Evolutionary conservation across 2,113 vertebrate genomes (phyloP), one percentile per base, ranked within the genome.

Genomic region (Dasyurus viverrinus): DNA sequence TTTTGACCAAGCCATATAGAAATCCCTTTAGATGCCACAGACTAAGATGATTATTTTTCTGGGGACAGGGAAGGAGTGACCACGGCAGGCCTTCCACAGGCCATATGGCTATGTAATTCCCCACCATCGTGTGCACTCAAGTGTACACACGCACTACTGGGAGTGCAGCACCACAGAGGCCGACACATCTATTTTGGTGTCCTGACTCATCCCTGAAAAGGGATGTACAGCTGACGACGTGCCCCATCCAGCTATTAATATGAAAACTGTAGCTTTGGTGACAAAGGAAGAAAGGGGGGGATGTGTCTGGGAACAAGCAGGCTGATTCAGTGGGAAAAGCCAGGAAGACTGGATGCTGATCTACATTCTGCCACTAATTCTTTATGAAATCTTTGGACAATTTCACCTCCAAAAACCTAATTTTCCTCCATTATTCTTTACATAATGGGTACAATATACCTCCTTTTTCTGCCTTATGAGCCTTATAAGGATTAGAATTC

Each of bases 191-290:
- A 90, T 97, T 97, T 93, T 97, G 57, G 96, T 96, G 90, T 89
- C 96, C 93, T 93, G 57, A 97, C 97, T 98, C 98, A 98, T 96
- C 96, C 91, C 97, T 97, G 97, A 95, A 96, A 96, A 95, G 95
- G 97, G 98, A 97, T 96, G 97, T 97, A 97, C 97, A 98, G 93
- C 97, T 97, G 96, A 97, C 97, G 92, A 94, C 98, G 60, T 98
- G 95, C 93, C 97, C 94, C 97, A 95, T 93, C 90, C 96, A 97
- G 97, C 96, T 97, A 98, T 98, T 98, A 98, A 97, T 95, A 96
- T 96, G 97, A 98, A 98, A 97, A 97, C 97, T 54, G 90, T 96
- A 98, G 98, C 95, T 96, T 96, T 96, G 97, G 97, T 98, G 98
- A 98, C 92, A 98, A 96, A 98, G 95, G 97, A 97, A 96, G 95